Conservation (phyloP, 2,888 invertebrate species). For the Caenorhabditis afra region DNA sequence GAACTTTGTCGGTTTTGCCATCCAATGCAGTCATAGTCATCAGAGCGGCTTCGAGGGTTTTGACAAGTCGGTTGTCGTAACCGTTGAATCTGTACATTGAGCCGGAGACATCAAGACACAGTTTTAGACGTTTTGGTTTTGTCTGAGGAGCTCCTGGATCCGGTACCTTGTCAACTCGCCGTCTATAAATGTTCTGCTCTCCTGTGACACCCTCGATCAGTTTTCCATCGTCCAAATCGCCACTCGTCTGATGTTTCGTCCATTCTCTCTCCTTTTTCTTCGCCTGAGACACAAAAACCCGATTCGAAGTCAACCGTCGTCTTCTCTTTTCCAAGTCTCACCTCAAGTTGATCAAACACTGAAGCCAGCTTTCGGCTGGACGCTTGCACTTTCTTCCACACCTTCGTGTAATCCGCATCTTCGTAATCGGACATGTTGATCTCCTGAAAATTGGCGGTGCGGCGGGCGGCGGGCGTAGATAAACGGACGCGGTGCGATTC, state of each 20-base stretch:
- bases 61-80: constrained; percentile 92
- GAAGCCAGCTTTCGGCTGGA: constrained; percentile 91
- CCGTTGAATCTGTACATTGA: constrained; percentile 98
- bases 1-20: constrained; percentile 90
- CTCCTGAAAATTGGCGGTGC: constrained; percentile 85
- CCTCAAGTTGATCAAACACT: constrained; percentile 89
- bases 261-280: constrained; percentile 92
- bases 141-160: constrained; percentile 87
- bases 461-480: too few species aligned
- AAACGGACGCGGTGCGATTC: background rate
- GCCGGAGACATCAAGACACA: constrained; percentile 90
- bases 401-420: constrained; percentile 89
- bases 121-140: constrained; percentile 87
- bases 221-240: constrained; percentile 95
- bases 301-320: background rate
- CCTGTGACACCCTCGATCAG: constrained; percentile 93
- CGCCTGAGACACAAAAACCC: constrained; percentile 83
- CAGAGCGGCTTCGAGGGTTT: constrained; percentile 83
- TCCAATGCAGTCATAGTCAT: constrained; percentile 92
- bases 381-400: constrained; percentile 85
- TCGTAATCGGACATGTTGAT: constrained; percentile 96
- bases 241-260: constrained; percentile 93
- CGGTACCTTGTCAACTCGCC: constrained; percentile 76
- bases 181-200: constrained; percentile 90
- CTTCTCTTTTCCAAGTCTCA: constrained; percentile 12